phyloP scores from a whole-genome alignment of 2,113 vertebrate species.

The Genyomyrus donnyi region DNA sequence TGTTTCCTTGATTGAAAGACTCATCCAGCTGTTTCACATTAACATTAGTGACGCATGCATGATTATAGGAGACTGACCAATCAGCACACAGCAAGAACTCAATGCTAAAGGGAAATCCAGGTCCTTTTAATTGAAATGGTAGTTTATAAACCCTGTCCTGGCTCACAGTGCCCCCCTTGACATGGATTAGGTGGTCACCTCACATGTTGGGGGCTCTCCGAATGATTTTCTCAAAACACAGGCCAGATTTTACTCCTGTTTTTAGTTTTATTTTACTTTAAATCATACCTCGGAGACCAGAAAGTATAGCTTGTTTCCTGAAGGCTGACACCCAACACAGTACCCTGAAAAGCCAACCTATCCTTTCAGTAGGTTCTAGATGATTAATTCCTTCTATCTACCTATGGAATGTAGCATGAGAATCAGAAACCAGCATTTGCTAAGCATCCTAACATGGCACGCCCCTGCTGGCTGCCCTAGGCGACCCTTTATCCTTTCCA shows the following conservation, averaged over 20 bases:
- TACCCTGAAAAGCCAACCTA: not conserved
- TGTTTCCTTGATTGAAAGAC: not conserved
- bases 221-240: not conserved
- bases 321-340: not conserved
- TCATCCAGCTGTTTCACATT: not conserved
- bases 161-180: not conserved
- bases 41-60: not conserved
- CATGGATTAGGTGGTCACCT: not conserved
- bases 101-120: not conserved
- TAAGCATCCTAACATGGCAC: not conserved
- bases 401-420: not conserved
- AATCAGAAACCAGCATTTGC: not conserved
- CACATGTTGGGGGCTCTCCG: not conserved
- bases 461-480: not conserved
- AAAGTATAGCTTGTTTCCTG: not conserved
- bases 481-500: not conserved
- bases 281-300: not conserved
- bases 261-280: not conserved
- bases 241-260: not conserved
- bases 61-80: not conserved
- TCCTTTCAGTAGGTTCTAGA: not conserved
- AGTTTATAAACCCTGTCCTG: not conserved
- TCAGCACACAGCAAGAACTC: not conserved
- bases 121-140: not conserved
- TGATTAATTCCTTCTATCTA: not conserved